Evolutionary conservation across 2,797 vertebrate genomes (phyloP).

Genomic region (Cryptoblepharus egeriae): DNA sequence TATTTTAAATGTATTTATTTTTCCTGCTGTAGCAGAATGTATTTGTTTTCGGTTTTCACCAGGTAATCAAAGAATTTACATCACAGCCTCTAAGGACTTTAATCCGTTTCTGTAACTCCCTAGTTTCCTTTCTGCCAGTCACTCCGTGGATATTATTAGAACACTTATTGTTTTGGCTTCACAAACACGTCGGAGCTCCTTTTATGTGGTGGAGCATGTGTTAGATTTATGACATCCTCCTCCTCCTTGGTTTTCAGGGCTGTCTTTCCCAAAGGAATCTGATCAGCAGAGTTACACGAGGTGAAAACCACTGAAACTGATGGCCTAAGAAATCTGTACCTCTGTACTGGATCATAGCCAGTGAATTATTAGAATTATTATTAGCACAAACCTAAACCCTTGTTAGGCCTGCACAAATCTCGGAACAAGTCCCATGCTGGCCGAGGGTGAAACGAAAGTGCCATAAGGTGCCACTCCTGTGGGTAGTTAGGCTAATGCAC

Average conservation of each 20-base stretch:
- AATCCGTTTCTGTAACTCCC: background rate
- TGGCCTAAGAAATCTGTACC: background rate
- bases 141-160: background rate
- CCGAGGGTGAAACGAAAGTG: too few relatives aligned
- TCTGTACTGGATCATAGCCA: background rate
- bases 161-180: background rate
- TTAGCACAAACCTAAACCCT: too few relatives aligned
- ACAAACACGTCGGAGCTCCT: background rate
- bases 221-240: background rate
- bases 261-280: background rate
- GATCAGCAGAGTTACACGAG: background rate
- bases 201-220: background rate
- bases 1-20: too few relatives aligned
- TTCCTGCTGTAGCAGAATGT: too few relatives aligned
- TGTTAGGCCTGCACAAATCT: too few relatives aligned
- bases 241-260: background rate
- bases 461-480: too few relatives aligned
- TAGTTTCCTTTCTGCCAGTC: background rate
- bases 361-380: background rate
- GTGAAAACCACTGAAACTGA: background rate
- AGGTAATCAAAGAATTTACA: background rate
- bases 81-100: background rate
- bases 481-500: too few relatives aligned
- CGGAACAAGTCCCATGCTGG: too few relatives aligned
- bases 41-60: too few relatives aligned